Evolutionary conservation across 2,797 vertebrate species (phyloP).

Genomic region (Sebastes itinus): DNA sequence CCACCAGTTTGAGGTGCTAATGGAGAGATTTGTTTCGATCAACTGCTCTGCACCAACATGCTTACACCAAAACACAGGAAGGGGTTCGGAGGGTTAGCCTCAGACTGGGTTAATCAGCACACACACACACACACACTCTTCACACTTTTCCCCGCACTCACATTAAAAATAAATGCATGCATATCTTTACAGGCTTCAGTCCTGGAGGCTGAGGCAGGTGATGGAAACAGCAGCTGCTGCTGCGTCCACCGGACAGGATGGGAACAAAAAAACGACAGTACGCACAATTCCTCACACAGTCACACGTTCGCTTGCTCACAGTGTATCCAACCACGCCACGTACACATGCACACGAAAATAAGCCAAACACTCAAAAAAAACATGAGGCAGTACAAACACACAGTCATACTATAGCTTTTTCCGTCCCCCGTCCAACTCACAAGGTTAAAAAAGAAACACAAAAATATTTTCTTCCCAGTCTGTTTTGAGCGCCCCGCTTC

Average conservation of each 20-base stretch:
- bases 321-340: constrained; percentile 36
- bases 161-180: constrained; percentile 71
- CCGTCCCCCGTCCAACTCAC: constrained; percentile 44
- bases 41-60: constrained; percentile 42
- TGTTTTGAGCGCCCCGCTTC: constrained; percentile 37
- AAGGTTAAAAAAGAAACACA: constrained; percentile 74
- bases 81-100: constrained; percentile 5
- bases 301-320: constrained; percentile 35
- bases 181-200: constrained; percentile 68
- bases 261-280: constrained; percentile 25
- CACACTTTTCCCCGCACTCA: constrained; percentile 22
- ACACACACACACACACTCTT: constrained; percentile 15
- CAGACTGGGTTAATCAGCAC: constrained; percentile 38
- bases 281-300: constrained; percentile 19
- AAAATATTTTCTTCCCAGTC: constrained; percentile 74
- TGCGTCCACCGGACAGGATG: constrained; percentile 26
- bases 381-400: constrained; percentile 57
- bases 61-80: constrained; percentile 22
- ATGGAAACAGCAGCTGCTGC: constrained; percentile 29
- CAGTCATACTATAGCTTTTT: constrained; percentile 60
- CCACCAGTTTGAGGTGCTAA: constrained; percentile 33
- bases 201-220: constrained; percentile 49
- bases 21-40: constrained; percentile 59
- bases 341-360: constrained; percentile 39
- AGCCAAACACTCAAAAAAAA: constrained; percentile 16